Evolutionary conservation across 2,888 invertebrate genomes (phyloP), one percentile per base, ranked within the genome.

Genomic region (Oligia fasciuncula): DNA sequence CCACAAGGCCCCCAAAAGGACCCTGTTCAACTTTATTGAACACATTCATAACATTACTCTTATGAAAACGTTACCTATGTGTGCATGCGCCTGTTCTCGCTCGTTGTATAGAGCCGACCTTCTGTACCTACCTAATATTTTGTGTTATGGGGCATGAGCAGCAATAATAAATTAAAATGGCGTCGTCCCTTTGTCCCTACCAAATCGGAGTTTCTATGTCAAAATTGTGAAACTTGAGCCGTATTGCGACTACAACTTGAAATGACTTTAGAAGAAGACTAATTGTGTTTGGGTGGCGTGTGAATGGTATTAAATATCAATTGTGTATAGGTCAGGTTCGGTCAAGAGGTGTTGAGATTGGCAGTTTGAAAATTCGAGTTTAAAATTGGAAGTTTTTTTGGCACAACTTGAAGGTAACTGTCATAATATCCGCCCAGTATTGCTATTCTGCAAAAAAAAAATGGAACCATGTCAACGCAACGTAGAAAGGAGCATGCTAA

Each of bases 151-250:
- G 40, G 29, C 11, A 76, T 49, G 65, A 77, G 40, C 6, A 79
- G 75, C 79, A 70, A 84, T 88, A 80, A 88, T 84, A 78, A 84
- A 87, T 87, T 87, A 74, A 67, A 69, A 66, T 19, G 35, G 46
- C 23, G 43, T n/a, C 62, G 43, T 17, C 71, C 80, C 78, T 70
- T 65, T 72, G 81, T 84, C 75, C 75, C 77, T 63, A n/a, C 19
- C 23, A 72, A 87, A 76, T 88, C 76, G 49, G 62, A 84, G 79
- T 76, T 80, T 84, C 81, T 46, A 72, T 23, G 14, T 19, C 54
- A 35, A 78, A 84, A 84, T 78, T 69, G 79, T 67, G 14, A 69
- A 87, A 87, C 80, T 87, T 88, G 17, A 57, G 23, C 66, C 77
- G 40, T 82, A 81, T 71, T 57, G 49, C 17, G 43, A 70, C 63